Percentiles rank a stretch among this genome's conserved stretches.
phyloP scores from a whole-genome alignment of 1,140 invertebrate genomes.

The Megathymus violae region DNA sequence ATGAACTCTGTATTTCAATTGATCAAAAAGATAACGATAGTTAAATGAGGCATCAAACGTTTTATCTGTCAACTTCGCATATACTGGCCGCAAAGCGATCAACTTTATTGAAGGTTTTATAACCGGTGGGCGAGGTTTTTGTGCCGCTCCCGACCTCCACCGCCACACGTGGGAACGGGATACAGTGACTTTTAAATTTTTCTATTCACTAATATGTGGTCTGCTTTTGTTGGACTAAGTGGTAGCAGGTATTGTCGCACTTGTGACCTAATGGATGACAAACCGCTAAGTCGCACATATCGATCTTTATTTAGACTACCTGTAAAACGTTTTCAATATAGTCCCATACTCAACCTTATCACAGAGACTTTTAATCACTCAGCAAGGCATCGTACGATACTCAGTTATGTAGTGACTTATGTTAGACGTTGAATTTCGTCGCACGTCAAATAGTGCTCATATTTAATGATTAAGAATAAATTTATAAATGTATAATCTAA shows the following conservation, averaged over 20 bases:
- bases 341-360: no score
- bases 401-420: no score
- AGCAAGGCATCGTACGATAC: no score
- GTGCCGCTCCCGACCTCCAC: slow-evolving; percentile 51
- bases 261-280: slow-evolving; percentile 9
- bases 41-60: background rate
- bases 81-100: slow-evolving; percentile 60
- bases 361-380: no score
- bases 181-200: slow-evolving; percentile 66
- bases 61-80: slow-evolving; percentile 43
- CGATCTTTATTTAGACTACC: no score
- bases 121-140: slow-evolving; percentile 71
- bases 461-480: no score
- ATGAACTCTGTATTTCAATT: no score
- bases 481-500: no score
- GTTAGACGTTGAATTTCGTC: no score
- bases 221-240: slow-evolving; percentile 35
- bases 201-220: slow-evolving; percentile 35
- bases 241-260: slow-evolving; percentile 9
- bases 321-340: no score
- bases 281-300: background rate
- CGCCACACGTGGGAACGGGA: slow-evolving; percentile 60
- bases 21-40: no score
- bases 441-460: no score
- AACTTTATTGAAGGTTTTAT: slow-evolving; percentile 77